Base-by-base conservation (phyloP, 2,113 vertebrate species). In the Stegostoma tigrinum region DNA sequence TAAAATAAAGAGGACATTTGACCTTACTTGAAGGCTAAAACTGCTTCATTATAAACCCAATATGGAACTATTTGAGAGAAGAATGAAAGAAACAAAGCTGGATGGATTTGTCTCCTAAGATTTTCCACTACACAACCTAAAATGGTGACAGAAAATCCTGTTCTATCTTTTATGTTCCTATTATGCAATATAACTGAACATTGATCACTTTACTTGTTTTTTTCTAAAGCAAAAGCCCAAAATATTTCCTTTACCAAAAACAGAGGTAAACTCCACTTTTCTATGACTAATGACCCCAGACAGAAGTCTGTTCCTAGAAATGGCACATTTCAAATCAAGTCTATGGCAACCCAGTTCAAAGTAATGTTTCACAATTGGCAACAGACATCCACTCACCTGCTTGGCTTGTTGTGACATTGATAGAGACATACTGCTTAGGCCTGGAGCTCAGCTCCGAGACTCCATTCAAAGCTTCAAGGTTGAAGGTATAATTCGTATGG, bases 401-500 rank as follows among this genome's bases (percentile, higher is more conserved):
- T 96, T 98, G 98, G 48, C 98, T 97, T 3, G 98, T 98, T 45
- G 98, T 98, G 96, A 98, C 96, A 83, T 98, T 98, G 96, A 98
- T 96, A 15, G 97, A 96, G 0, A 97, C 97, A 0, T 96, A 97
- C 78, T 97, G 97, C 95, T 97, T 97, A 0, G 97, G 97, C 1
- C 96, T 96, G 3, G 97, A 97, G 95, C 97, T 98, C 17, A 98
- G 96, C 93, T 98, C 98, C 0, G 98, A 98, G 30, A 98, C 98
- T 0, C 98, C 98, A 0, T 98, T 98, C 95, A 98, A 96, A 68
- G 98, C 98, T 97, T 98, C 98, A 0, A 98, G 96, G 61, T 97
- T 97, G 96, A 98, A 98, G 96, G 97, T 98, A 96, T 98, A 98
- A 97, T 98, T 98, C 72, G 97, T 98, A 96, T 98, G 98, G 0